phyloP scores from a whole-genome alignment of 1,140 invertebrate species.

The Sinonovacula constricta region DNA sequence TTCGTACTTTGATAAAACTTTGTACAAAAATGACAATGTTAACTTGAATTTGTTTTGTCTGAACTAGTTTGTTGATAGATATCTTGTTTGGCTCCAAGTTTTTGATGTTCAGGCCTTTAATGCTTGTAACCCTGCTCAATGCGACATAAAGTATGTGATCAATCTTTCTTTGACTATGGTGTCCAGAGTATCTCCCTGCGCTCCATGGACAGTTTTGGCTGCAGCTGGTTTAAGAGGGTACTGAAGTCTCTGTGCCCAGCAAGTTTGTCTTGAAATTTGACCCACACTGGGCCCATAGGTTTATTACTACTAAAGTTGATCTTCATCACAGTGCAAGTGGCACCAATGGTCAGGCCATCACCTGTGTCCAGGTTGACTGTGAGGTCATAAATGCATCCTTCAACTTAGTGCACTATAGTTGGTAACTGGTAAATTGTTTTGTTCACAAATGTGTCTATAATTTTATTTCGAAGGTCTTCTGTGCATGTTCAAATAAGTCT shows the following conservation, averaged over 20 bases:
- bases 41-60: not conserved
- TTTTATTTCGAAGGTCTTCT: slow-evolving; percentile 14
- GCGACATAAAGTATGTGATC: slow-evolving; percentile 46
- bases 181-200: slow-evolving; percentile 38
- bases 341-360: slow-evolving; percentile 38
- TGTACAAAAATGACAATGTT: not conserved
- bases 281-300: slow-evolving; percentile 8
- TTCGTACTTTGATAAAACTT: slow-evolving; percentile 1
- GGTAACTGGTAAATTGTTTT: not conserved
- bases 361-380: slow-evolving; percentile 27
- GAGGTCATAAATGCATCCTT: slow-evolving; percentile 14
- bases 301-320: not conserved
- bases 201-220: slow-evolving; percentile 38
- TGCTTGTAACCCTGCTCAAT: slow-evolving; percentile 7
- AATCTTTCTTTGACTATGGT: not conserved
- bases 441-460: slow-evolving; percentile 9
- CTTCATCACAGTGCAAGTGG: slow-evolving; percentile 26
- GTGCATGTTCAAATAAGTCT: slow-evolving; percentile 4
- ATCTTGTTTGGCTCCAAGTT: slow-evolving; percentile 34
- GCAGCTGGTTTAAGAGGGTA: slow-evolving; percentile 20
- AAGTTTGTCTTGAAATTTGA: slow-evolving; percentile 23
- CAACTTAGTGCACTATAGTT: not conserved
- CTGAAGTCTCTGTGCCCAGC: slow-evolving; percentile 26
- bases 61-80: slow-evolving; percentile 17
- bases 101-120: slow-evolving; percentile 15